Evolutionary conservation across 2,113 vertebrate species (phyloP).

Genomic region (Notothenia coriiceps): DNA sequence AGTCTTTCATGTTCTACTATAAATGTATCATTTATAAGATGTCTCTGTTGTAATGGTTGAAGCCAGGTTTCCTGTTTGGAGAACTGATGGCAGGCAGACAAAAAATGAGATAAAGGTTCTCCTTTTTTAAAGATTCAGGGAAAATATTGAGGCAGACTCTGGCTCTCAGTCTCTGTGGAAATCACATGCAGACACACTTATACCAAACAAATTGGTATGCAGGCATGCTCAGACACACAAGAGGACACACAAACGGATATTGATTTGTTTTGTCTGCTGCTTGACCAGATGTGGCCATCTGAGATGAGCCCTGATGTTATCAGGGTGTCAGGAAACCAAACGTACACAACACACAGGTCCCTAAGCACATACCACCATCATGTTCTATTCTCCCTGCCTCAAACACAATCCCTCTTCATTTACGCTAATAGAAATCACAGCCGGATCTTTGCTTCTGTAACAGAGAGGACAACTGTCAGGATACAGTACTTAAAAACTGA

Average conservation of each 20-base stretch:
- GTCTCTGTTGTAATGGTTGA: background rate
- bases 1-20: background rate
- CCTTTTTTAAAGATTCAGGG: conserved; percentile 11
- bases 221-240: conserved; percentile 16
- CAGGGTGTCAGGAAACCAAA: conserved; percentile 30
- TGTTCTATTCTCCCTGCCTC: background rate
- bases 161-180: conserved; percentile 32
- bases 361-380: background rate
- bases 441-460: no score
- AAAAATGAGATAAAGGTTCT: conserved; percentile 4
- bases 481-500: no score
- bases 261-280: conserved; percentile 44
- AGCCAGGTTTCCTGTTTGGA: conserved; percentile 15
- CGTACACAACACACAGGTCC: conserved; percentile 18
- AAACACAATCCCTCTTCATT: background rate
- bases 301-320: conserved; percentile 49
- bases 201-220: conserved; percentile 10
- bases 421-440: no score
- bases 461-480: no score
- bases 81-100: background rate
- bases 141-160: conserved; percentile 21
- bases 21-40: background rate
- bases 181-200: conserved; percentile 16
- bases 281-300: conserved; percentile 46
- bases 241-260: conserved; percentile 32